Evolutionary conservation across 2,797 vertebrate genomes (phyloP).

Genomic region (Champsocephalus gunnari): DNA sequence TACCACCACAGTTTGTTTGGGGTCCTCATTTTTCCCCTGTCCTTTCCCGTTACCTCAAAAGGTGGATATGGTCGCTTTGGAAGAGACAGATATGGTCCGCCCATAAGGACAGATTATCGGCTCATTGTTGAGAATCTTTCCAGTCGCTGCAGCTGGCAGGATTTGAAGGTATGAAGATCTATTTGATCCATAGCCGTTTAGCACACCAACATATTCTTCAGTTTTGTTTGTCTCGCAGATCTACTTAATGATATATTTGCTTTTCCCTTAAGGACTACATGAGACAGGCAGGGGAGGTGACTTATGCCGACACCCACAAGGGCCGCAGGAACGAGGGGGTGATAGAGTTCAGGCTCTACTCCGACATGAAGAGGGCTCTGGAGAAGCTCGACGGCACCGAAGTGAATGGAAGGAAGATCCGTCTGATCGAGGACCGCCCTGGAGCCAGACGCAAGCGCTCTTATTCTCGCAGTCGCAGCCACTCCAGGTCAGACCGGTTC

Average conservation of each 20-base stretch:
- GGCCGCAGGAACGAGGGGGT: constrained; percentile 96
- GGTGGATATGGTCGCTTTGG: constrained; percentile 96
- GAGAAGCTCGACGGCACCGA: constrained; percentile 97
- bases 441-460: constrained; percentile 91
- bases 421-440: constrained; percentile 95
- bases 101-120: constrained; percentile 95
- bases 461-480: constrained; percentile 94
- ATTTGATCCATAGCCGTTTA: too few species aligned
- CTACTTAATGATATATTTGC: too few species aligned
- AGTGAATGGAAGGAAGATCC: constrained; percentile 97
- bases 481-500: constrained; percentile 84
- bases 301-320: constrained; percentile 97
- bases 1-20: constrained; percentile 32
- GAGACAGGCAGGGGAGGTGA: constrained; percentile 99
- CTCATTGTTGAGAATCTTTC: constrained; percentile 99
- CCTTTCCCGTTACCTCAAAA: constrained; percentile 86
- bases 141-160: constrained; percentile 98
- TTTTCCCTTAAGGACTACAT: constrained; percentile 92
- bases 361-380: constrained; percentile 97
- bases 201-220: not conserved
- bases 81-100: constrained; percentile 95
- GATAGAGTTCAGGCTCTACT: constrained; percentile 97
- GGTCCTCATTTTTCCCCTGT: constrained; percentile 66
- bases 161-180: constrained; percentile 90
- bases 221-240: not conserved